phyloP scores from a whole-genome alignment of 2,888 invertebrate species.

The Tolmerus cingulatus region DNA sequence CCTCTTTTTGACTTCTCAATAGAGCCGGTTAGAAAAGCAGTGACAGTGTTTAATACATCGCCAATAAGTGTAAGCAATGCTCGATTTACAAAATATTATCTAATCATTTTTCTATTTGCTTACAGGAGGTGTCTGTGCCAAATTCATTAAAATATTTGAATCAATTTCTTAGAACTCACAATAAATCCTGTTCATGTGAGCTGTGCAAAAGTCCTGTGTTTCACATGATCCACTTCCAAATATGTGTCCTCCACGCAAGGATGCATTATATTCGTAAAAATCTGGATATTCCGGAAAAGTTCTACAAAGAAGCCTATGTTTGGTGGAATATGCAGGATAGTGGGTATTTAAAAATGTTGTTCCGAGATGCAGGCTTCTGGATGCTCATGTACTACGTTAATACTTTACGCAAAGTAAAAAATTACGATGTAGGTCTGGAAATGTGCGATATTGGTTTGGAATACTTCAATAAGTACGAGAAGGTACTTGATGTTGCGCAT shows the following conservation, averaged over 20 bases:
- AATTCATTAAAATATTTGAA: neutral
- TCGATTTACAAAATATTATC: neutral
- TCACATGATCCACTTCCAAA: constrained; percentile 54
- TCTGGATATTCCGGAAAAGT: constrained; percentile 53
- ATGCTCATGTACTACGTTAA: constrained; percentile 55
- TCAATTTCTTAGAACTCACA: constrained; percentile 46
- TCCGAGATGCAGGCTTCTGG: constrained; percentile 46
- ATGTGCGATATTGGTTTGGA: constrained; percentile 46
- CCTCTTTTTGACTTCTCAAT: neutral
- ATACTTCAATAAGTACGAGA: constrained; percentile 40
- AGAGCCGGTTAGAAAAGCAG: neutral
- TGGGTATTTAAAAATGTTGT: constrained; percentile 4
- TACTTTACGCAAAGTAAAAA: constrained; percentile 53
- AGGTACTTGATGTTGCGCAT: constrained; percentile 13
- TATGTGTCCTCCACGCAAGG: constrained; percentile 58
- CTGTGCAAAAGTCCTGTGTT: constrained; percentile 50
- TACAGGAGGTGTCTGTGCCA: neutral
- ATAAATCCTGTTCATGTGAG: constrained; percentile 45
- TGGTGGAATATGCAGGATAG: constrained; percentile 51
- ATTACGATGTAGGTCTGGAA: constrained; percentile 52
- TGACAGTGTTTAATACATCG: neutral
- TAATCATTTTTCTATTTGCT: neutral
- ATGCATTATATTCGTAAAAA: constrained; percentile 55
- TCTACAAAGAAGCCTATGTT: constrained; percentile 52
- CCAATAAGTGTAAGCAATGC: neutral